Base-by-base conservation (phyloP, 2,888 invertebrate species). In the Mesorhabditis belari region DNA sequence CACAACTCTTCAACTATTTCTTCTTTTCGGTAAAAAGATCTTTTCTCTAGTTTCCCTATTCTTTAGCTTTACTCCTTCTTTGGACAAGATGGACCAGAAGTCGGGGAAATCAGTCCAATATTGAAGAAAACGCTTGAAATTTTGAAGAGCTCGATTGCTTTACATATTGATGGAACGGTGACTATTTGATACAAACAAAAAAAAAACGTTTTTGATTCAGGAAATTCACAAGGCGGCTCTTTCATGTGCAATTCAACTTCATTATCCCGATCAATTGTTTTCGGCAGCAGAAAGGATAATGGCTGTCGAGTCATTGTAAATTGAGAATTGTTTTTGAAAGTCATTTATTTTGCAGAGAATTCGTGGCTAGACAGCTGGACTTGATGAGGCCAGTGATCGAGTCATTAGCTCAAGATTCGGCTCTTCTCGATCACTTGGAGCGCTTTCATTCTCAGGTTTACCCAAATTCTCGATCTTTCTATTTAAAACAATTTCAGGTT, bases 221-320 rank as follows among this genome's bases (percentile, higher is more conserved):
- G 24, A 57, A 21, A 54, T 52, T 9, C n/a, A 9, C 44, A 58
- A 52, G 57, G 5, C 65, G 3, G 21, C 57, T 6, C 61, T 73
- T 19, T 70, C 67, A 2, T 67, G 64, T 5, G 68, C 65, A 3
- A 70, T 74, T 12, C 67, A 68, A 57, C 62, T 72, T 4, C 58
- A 66, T 19, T 69, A 71, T 25, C 57, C 88, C 3, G 89, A 90
- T 63, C 87, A 86, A 60, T 83, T 94, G 19, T 89, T 89, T 80
- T 92, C 92, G 0, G 82, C 95, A 27, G 85, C 88, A 0, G 91
- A 92, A 79, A 85, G 95, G 64, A 87, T 93, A 21, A 90, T 93
- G 0, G 95, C 90, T 0, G 89, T 92, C 0, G 95, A 96, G 83
- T 95, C 95, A 70, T 86, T 92, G 81, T 82, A 65, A 62, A 65